Base-by-base conservation (phyloP, 2,888 invertebrate species). In the Serrognathus titanus region DNA sequence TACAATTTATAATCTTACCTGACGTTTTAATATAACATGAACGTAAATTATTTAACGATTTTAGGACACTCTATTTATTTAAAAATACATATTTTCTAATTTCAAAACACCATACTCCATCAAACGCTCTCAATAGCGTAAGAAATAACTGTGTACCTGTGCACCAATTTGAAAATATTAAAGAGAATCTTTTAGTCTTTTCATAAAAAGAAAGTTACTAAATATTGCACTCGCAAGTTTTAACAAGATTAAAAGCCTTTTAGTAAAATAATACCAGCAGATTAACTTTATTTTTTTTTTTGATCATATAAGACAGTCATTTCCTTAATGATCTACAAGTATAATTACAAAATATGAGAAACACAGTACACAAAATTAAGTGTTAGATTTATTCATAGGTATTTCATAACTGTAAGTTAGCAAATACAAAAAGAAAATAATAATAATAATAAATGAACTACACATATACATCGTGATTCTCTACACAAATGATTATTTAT, bases 361-460 rank as follows among this genome's bases (percentile, higher is more conserved):
- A 70, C 66, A 68, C 66, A 64, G 65, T 68, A 67, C 66, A 70
- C 65, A 66, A 63, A 63, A 61, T 57, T 64, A 66, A 63, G 64
- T 63, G 59, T 63, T 65, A 68, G 64, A 66, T 70, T 69, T 69
- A 70, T 71, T 68, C 69, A 71, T 69, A 74, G 75, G 75, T 76
- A 75, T 75, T 73, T 75, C 68, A 70, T 68, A 67, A 65, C 69
- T 67, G 69, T 72, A 73, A 71, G 71, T 72, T 69, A 70, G 75
- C 75, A 74, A 74, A 76, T 76, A 77, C 75, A 77, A 77, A 76
- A 75, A 73, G 75, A 76, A 75, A 77, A 75, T 75, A 76, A 76
- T 75, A 31, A 31, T 31, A 31, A 31, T 31, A 31, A 31, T 31
- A 76, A 73, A 73, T 75, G 75, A 77, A 77, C 76, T 77, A 77